Conservation (phyloP, 1,140 invertebrate species). For the Diuraphis noxia region DNA sequence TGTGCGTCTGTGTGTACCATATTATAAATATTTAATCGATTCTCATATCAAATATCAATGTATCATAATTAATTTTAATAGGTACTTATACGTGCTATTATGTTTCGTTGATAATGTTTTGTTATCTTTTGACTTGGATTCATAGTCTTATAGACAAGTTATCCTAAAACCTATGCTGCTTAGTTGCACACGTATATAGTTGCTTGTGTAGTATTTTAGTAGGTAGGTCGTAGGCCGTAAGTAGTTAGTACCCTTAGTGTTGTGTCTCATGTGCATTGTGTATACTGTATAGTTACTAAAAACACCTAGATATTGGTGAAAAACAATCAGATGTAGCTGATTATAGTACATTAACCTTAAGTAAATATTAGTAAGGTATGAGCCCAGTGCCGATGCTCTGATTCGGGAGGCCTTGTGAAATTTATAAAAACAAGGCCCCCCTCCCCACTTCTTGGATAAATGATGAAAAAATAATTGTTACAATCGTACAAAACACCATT, state of each 20-base stretch:
- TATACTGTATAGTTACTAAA: neutral
- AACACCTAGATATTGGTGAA: neutral
- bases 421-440: too few relatives aligned
- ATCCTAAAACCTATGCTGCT: neutral
- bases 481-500: too few relatives aligned
- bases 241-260: neutral
- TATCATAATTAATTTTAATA: neutral
- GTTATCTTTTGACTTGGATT: neutral
- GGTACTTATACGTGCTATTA: neutral
- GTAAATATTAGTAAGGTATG: neutral
- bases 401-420: too few relatives aligned
- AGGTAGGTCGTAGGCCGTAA: neutral
- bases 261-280: neutral
- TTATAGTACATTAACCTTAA: neutral
- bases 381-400: too few relatives aligned
- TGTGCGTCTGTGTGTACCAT: neutral
- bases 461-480: too few relatives aligned
- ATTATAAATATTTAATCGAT: slow-evolving; percentile 3
- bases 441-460: too few relatives aligned
- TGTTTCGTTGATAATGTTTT: neutral
- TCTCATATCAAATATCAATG: too few relatives aligned
- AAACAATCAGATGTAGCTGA: neutral
- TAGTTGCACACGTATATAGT: neutral
- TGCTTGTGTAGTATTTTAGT: neutral
- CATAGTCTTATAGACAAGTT: neutral